Conservation (phyloP, 1,140 invertebrate species). For the Drosophila bifasciata region DNA sequence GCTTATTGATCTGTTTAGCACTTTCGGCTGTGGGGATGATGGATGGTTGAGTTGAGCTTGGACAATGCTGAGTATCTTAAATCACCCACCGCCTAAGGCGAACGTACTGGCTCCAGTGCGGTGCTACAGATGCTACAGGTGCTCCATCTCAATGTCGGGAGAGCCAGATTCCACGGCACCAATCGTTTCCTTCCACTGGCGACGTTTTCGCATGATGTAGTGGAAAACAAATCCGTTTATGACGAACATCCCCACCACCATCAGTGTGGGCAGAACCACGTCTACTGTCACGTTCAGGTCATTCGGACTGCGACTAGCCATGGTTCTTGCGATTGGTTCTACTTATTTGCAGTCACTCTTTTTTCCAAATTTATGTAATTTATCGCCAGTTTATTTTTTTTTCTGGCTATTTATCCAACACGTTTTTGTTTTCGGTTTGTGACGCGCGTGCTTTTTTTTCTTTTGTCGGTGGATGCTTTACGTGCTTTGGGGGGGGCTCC, state of each 20-base stretch:
- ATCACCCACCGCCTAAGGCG: neutral
- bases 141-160: conserved; percentile 62
- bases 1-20: conserved; percentile 4
- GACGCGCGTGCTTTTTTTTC: conserved; percentile 66
- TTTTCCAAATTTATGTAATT: conserved; percentile 59
- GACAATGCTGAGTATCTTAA: conserved; percentile 33
- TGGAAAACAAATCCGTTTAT: conserved; percentile 60
- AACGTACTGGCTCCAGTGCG: no score
- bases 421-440: conserved; percentile 71
- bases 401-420: conserved; percentile 29
- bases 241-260: conserved; percentile 51
- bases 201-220: conserved; percentile 58
- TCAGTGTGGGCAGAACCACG: conserved; percentile 55
- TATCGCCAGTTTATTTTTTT: conserved; percentile 2
- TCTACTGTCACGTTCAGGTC: conserved; percentile 59
- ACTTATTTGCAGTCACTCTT: conserved; percentile 20
- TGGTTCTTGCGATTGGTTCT: neutral
- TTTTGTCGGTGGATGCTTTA: neutral
- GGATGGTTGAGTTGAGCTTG: conserved; percentile 9
- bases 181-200: conserved; percentile 34
- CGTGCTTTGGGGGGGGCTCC: conserved; percentile 38
- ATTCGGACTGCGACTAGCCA: conserved; percentile 40
- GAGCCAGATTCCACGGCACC: conserved; percentile 10
- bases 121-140: conserved; percentile 38
- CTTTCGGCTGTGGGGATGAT: conserved; percentile 23